Evolutionary conservation across 2,888 invertebrate genomes (phyloP), one percentile per base, ranked within the genome.

Genomic region (Ametastegia equiseti): DNA sequence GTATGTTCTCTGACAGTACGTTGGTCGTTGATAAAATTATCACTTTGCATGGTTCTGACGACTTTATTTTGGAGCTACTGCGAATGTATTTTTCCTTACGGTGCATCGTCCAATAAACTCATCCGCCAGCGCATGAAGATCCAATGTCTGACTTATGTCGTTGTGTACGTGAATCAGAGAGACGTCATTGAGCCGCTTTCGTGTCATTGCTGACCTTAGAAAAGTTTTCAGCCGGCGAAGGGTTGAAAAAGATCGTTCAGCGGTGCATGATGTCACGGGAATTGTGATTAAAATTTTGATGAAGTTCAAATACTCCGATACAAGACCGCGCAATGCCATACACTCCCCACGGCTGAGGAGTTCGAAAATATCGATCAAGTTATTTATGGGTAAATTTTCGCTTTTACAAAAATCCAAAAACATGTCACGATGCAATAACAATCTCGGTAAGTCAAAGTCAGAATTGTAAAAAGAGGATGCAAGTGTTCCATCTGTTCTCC

Each of bases 231-330:
- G 57, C 60, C 83, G 39, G 27, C 81, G 65, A 36, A 84, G 73
- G 30, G 78, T 71, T 47, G 82, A 84, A 81, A 84, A 84, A 3
- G 82, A 82, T 7, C 83, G 39, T 67, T 83, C 81, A n/a, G 82
- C 79, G 45, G 82, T 82, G 54, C 81, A 81, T n/a, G 82, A 73
- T 9, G 84, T 77, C 45, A 82, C 80, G 11, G 84, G 82, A 27
- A 82, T 81, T 7, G 82, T 82, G 13, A 80, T 23, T 45, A 81
- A 5, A 23, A 80, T 27, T 19, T 27, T 13, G 39, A 69, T 36
- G 15, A 80, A 47, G 42, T 81, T 81, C 2, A 33, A 67, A n/a
- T 65, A 80, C 69, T 80, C 80, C 13, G 81, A 42, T 30, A 80
- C n/a, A 42, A 81, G 47, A 15, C 60, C 30, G 27, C 67, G 57